Base-by-base conservation (phyloP, 1,140 invertebrate species). In the Drosophila mauritiana region DNA sequence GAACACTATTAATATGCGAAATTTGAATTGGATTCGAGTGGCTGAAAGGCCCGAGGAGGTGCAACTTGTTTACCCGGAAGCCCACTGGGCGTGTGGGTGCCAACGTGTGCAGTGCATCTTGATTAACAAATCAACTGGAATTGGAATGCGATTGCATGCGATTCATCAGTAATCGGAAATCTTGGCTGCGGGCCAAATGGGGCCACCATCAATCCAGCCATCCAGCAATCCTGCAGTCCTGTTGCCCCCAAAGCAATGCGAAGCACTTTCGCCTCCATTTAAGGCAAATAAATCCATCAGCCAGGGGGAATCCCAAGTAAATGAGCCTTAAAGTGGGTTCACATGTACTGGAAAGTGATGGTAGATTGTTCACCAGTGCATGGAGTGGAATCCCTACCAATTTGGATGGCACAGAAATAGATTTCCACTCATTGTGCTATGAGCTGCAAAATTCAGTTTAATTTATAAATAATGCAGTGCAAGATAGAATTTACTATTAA, bases 41-140 rank as follows among this genome's bases (percentile, higher is more conserved):
- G 25, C 54, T 57, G 53, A 20, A 37, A 43, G 48, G 52, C 54
- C 61, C 25, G 27, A 68, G 56, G 70, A 58, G 56, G 31, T 53
- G 52, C 59, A 80, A 77, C 73, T 86, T 81, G 81, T 85, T 85
- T 85, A 78, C 64, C 59, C 42, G 31, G 61, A 37, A 20, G 45
- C 70, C 75, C 73, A 76, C 42, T 15, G 73, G 53, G 48, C 40
- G 36, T 80, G 43, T 52, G 62, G 52, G 48, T 73, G 39, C 15
- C 37, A 51, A 62, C 52, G 58, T 63, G 57, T 62, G 79, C 61
- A 49, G 46, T 54, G 51, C 80, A 64, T 63, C 53, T 67, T 73
- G 75, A 82, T 88, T 80, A 80, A 74, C 70, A 83, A 88, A 84
- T 84, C 84, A 89, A 73, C 75, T 73, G 79, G 58, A 88, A 88